Conservation (phyloP, 2,888 invertebrate genomes). For the Xiphydria camelus region DNA sequence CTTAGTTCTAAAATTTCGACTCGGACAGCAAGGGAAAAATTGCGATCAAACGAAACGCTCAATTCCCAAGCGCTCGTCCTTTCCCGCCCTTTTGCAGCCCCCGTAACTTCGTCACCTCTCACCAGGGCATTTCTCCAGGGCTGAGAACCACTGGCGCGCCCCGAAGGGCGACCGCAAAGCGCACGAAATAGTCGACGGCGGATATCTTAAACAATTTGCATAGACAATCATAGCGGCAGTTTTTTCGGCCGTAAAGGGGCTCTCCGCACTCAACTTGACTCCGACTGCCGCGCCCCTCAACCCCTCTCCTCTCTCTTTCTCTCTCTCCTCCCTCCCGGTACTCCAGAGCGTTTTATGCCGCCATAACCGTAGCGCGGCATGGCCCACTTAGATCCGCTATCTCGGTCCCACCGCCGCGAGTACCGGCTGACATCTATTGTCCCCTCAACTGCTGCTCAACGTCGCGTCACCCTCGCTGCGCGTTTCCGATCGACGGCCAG, state of each 20-base stretch:
- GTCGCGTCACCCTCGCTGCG: background rate
- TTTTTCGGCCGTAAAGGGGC: constrained; percentile 55
- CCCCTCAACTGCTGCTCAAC: too few species aligned
- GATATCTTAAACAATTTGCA: constrained; percentile 59
- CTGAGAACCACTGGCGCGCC: background rate
- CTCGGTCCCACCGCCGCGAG: constrained; percentile 40
- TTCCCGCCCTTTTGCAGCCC: background rate
- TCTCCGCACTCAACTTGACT: constrained; percentile 45
- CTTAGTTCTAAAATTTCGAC: too few species aligned
- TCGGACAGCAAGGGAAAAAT: too few species aligned
- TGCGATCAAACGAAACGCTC: too few species aligned
- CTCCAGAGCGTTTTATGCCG: constrained; percentile 54
- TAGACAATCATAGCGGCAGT: constrained; percentile 57
- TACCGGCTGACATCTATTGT: constrained; percentile 51
- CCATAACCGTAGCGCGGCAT: constrained; percentile 57
- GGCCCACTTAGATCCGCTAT: constrained; percentile 58
- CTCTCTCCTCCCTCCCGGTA: constrained; percentile 13
- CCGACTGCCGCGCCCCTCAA: constrained; percentile 25
- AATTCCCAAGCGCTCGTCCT: constrained; percentile 2
- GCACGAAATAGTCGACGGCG: constrained; percentile 18
- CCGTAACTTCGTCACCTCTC: too few species aligned
- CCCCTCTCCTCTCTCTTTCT: constrained; percentile 20
- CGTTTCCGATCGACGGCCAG: constrained; percentile 16
- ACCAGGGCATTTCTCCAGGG: too few species aligned
- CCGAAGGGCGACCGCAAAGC: constrained; percentile 9